Percentiles rank a stretch among this genome's conserved stretches.
These are phyloP conservation scores for Typhlomys cinereus DNA, from an alignment of 2,113 vertebrate species.

Conservation along the genomic window DNA sequence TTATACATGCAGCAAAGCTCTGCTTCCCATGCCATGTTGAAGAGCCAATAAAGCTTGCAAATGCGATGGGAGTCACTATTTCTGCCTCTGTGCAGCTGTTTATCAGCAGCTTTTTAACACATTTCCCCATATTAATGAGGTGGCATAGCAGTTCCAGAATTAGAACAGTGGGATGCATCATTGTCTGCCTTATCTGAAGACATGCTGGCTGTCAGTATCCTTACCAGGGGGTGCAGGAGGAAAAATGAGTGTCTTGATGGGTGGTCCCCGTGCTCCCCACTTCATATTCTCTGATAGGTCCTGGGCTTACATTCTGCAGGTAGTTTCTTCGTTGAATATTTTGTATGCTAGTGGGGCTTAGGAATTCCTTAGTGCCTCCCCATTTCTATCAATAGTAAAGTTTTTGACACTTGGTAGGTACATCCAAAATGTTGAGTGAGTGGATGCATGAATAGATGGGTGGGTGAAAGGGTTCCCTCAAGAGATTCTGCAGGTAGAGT, in stretches of 20 bases:
- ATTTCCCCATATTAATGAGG: slow-evolving; percentile 77
- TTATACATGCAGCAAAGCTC: slow-evolving; percentile 3
- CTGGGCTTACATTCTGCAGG: neutral
- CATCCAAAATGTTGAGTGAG: neutral
- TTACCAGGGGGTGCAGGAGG: neutral
- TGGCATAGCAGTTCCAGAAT: slow-evolving; percentile 68
- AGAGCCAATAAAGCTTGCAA: slow-evolving; percentile 62
- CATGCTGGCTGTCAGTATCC: slow-evolving; percentile 11
- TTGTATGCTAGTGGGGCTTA: neutral
- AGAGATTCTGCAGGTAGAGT: neutral
- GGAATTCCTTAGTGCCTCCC: neutral
- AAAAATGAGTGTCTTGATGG: neutral
- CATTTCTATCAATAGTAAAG: neutral
- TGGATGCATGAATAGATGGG: neutral
- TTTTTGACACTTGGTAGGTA: neutral
- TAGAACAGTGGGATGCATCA: slow-evolving; percentile 66
- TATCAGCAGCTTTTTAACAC: slow-evolving; percentile 75
- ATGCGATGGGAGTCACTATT: slow-evolving; percentile 60
- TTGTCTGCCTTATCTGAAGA: slow-evolving; percentile 64
- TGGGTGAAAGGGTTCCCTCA: neutral
- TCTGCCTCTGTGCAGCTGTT: slow-evolving; percentile 75
- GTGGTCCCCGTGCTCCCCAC: rapidly evolving
- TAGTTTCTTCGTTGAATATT: neutral
- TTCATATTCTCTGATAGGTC: neutral
- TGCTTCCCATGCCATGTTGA: slow-evolving; percentile 27